Evolutionary conservation across 2,113 vertebrate genomes (phyloP), one percentile per base, ranked within the genome.

Genomic region (Crotalus horridus): DNA sequence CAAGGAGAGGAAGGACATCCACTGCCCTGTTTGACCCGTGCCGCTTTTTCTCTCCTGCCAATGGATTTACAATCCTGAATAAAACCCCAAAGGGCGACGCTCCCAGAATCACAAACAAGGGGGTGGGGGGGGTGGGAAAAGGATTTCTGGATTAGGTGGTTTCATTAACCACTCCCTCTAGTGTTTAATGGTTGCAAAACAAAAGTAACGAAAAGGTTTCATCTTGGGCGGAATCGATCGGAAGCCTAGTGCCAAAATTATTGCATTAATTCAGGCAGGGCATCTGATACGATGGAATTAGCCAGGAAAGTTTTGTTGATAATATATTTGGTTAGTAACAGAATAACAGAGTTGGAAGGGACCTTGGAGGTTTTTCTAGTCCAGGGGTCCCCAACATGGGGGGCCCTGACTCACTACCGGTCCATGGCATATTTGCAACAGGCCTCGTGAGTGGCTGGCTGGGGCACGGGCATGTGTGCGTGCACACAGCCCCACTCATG

Each of bases 161-260:
- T 29, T 97, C 95, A 93, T 95, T 97, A 96, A 95, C 53, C 93
- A 48, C 90, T 92, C 91, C 61, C 87, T 94, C 39, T 87, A 93
- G 89, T 90, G 48, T 94, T 90, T 94, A 91, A 85, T 94, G 95
- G 95, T 89, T 94, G 21, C 91, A 59, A 64, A 94, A 95, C 53
- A 95, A 96, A 97, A 53, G 92, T 93, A 93, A 74, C 85, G 59
- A 53, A 43, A 89, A 74, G 1, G 20, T 51, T 92, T 33, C 13
- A 1, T 55, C 48, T 21, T 88, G 87, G 93, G 55, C 53, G 92
- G 85, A 95, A 94, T 96, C 96, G 92, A 92, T 96, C 61, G 46
- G 87, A 87, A 94, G 93, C 92, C 92, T 39, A 91, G 94, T 92
- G 59, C 51, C 85, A 69, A 93, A 93, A 94, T 59, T 86, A 69